A percentile compares a stretch with the other conserved stretches of the same genome.
These are phyloP conservation scores for Caranx ignobilis DNA, from an alignment of 2,113 vertebrate genomes.

Conservation along the genomic window DNA sequence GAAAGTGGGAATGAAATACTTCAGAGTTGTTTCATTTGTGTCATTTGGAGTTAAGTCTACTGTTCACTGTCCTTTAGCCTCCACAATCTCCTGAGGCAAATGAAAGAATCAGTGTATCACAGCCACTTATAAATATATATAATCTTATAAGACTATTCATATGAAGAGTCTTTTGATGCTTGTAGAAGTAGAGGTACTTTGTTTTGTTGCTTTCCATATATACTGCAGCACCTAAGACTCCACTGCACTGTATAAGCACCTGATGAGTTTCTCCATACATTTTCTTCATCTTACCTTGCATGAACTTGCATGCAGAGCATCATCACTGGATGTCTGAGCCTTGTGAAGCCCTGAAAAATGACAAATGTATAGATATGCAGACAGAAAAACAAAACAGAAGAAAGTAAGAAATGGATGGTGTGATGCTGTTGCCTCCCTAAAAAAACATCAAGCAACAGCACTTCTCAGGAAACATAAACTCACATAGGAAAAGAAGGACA, in stretches of 20 bases:
- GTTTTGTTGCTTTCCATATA: no score
- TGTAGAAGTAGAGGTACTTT: no score
- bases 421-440: conserved; percentile 8
- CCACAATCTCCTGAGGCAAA: no score
- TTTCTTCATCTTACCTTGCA: conserved; percentile 60
- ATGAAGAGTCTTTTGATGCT: no score
- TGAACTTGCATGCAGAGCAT: conserved; percentile 13
- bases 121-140: no score
- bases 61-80: no score
- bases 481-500: conserved; percentile 71
- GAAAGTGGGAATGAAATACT: no score
- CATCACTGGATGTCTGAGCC: conserved; percentile 32
- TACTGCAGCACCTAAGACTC: no score
- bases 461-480: conserved; percentile 47
- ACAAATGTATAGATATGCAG: background rate
- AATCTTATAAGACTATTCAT: no score
- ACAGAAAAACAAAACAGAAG: background rate
- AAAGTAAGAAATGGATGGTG: conserved; percentile 1
- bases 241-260: background rate
- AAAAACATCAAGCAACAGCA: background rate
- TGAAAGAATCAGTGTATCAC: background rate
- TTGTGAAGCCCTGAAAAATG: conserved; percentile 68
- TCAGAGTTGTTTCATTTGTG: no score
- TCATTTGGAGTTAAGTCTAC: no score
- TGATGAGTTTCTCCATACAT: background rate